Evolutionary conservation across 2,888 invertebrate species (phyloP), one percentile per base, ranked within the genome.

Genomic region (Lasioglossum villosulum): DNA sequence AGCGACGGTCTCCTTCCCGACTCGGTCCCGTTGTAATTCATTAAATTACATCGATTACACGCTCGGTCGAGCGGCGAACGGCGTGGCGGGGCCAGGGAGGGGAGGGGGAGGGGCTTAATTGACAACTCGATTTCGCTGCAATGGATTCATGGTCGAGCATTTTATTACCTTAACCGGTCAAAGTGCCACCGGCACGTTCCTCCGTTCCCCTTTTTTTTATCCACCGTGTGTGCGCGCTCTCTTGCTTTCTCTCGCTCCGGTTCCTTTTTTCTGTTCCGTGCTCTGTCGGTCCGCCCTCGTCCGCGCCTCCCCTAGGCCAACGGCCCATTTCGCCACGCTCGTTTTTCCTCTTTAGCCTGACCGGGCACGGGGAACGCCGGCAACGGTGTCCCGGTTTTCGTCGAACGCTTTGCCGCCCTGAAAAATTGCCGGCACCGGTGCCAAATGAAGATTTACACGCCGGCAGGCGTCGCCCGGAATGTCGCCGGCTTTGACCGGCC

Each of bases 41-140:
- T 89, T 63, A 71, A 83, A 78, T 89, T 88, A 86, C 52, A 74
- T 42, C 78, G 78, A 88, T 88, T 82, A 84, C 74, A 70, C 56
- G 78, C 66, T 48, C 75, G 66, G 70, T 23, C 75, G 42, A 52
- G 70, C 79, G 70, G 12, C 70, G 39, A 39, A 70, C 70, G 39
- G n/a, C 63, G 30, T 30, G 63, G 16, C 30, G 16, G 4, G 16
- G 52, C n/a, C 12, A 1, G 4, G 23, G 8, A 1, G 12, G n/a
- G 0, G 56, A 4, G n/a, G 0, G 12, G 56, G 0, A 27, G 16
- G 63, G 63, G 30, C 63, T 63, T 63, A 63, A 63, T 63, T 63
- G 63, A 63, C 63, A 30, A 63, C 63, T 63, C 63, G 63, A 63
- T 63, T 37, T n/a, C 63, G 14, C 48, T 71, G 63, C 70, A 14